These are phyloP conservation scores for Diabrotica virgifera DNA, from an alignment of 1,140 invertebrate species.

Conservation along the genomic window DNA sequence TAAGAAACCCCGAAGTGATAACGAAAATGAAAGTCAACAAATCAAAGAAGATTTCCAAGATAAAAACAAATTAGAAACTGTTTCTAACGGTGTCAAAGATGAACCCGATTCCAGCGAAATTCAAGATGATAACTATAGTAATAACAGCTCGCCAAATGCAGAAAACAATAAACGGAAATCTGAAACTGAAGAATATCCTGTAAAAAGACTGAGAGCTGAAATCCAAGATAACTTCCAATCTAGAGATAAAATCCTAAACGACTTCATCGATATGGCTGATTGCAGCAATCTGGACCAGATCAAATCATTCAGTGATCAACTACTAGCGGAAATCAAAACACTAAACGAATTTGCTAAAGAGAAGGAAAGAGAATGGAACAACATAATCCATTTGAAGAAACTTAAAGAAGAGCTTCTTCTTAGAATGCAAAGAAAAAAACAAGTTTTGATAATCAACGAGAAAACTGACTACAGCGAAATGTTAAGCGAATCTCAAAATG, in stretches of 20 bases:
- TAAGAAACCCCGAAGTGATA: slow-evolving; percentile 21
- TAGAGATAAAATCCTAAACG: slow-evolving; percentile 57
- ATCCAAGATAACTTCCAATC: slow-evolving; percentile 54
- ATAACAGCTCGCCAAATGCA: slow-evolving; percentile 18
- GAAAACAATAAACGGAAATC: slow-evolving; percentile 34
- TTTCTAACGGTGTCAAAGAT: slow-evolving; percentile 6
- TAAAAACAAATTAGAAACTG: slow-evolving; percentile 14
- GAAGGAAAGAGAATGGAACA: slow-evolving; percentile 83
- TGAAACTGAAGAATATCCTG: slow-evolving; percentile 41
- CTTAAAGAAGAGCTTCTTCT: slow-evolving; percentile 76
- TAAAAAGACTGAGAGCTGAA: slow-evolving; percentile 54
- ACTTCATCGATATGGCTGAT: slow-evolving; percentile 58
- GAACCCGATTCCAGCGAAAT: slow-evolving; percentile 18
- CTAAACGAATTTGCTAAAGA: slow-evolving; percentile 65
- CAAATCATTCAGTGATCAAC: slow-evolving; percentile 56
- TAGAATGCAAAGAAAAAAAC: slow-evolving; percentile 63
- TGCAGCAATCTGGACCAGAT: slow-evolving; percentile 58
- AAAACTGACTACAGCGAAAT: slow-evolving; percentile 25
- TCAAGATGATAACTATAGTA: slow-evolving; percentile 29
- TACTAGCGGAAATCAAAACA: slow-evolving; percentile 61
- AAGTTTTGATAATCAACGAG: slow-evolving; percentile 51
- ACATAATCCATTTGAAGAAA: slow-evolving; percentile 73
- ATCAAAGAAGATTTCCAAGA: slow-evolving; percentile 9
- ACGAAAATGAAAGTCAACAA: slow-evolving; percentile 16
- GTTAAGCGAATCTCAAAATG: slow-evolving; percentile 11